These are phyloP conservation scores for Cataglyphis livida DNA, from an alignment of 2,888 invertebrate genomes.

Conservation along the genomic window DNA sequence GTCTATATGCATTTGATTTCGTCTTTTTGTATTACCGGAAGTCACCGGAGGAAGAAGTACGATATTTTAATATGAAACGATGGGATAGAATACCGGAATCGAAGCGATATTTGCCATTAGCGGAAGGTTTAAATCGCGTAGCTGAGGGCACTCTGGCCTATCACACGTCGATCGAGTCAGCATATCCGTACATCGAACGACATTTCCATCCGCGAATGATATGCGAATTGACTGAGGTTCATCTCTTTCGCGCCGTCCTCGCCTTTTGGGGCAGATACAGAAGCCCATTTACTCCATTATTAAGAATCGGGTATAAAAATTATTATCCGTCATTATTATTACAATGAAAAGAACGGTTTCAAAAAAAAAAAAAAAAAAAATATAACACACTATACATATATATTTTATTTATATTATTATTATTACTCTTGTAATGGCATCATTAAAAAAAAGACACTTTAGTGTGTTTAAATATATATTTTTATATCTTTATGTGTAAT, in stretches of 20 bases:
- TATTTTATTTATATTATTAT: background rate
- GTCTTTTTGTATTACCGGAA: conserved; percentile 5
- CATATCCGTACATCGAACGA: conserved; percentile 79
- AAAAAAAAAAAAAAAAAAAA: background rate
- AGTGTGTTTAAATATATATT: background rate
- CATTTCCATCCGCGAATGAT: conserved; percentile 77
- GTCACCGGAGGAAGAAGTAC: conserved; percentile 61
- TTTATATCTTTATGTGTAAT: background rate
- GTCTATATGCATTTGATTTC: background rate
- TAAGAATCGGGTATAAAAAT: conserved; percentile 77
- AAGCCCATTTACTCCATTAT: conserved; percentile 79
- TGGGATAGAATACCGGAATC: conserved; percentile 77
- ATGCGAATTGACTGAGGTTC: conserved; percentile 79
- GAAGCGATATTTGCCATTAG: conserved; percentile 70
- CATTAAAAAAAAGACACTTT: background rate
- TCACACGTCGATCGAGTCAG: conserved; percentile 77
- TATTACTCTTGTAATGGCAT: background rate
- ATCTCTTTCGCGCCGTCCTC: conserved; percentile 59
- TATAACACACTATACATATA: background rate
- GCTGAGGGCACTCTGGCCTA: conserved; percentile 78
- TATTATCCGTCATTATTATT: background rate
- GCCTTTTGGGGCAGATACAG: conserved; percentile 68
- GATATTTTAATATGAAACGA: conserved; percentile 74
- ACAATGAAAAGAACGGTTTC: background rate
- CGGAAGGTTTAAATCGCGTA: conserved; percentile 76